A percentile compares a stretch with the other conserved stretches of the same genome.
These are phyloP conservation scores for Linepithema humile DNA, from an alignment of 1,140 invertebrate genomes.

Conservation along the genomic window DNA sequence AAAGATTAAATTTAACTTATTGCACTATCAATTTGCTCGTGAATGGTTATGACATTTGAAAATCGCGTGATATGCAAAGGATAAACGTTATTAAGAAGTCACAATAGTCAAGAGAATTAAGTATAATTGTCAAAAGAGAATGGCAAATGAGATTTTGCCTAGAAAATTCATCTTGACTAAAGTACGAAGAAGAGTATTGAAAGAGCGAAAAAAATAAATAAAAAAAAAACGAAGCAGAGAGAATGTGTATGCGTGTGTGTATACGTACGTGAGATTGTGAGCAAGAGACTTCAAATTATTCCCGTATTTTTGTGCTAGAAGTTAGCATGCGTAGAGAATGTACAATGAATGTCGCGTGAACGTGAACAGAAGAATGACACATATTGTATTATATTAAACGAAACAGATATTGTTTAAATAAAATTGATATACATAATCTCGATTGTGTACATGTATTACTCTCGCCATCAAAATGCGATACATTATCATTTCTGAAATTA, in stretches of 20 bases:
- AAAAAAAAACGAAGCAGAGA: constrained; percentile 10
- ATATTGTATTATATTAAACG: constrained; percentile 81
- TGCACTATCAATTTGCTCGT: background rate
- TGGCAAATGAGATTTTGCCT: constrained; percentile 77
- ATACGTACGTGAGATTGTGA: constrained; percentile 32
- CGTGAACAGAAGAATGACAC: constrained; percentile 72
- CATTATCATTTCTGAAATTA: background rate
- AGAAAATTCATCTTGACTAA: constrained; percentile 36
- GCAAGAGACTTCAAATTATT: constrained; percentile 69
- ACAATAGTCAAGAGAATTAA: background rate
- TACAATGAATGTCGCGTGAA: constrained; percentile 64
- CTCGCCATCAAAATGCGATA: background rate
- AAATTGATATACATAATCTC: constrained; percentile 80
- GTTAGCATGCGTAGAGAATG: constrained; percentile 67
- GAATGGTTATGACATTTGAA: background rate
- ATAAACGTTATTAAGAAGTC: background rate
- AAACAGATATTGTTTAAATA: constrained; percentile 82
- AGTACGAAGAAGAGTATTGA: background rate
- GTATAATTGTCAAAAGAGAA: constrained; percentile 74
- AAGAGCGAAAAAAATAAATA: constrained; percentile 19
- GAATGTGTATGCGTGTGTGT: constrained; percentile 6
- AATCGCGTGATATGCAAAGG: background rate
- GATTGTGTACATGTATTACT: background rate
- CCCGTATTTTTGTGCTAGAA: constrained; percentile 80
- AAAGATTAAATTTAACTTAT: constrained; percentile 28